Base-by-base conservation (phyloP, 2,113 vertebrate genomes). In the Aphyosemion australe region DNA sequence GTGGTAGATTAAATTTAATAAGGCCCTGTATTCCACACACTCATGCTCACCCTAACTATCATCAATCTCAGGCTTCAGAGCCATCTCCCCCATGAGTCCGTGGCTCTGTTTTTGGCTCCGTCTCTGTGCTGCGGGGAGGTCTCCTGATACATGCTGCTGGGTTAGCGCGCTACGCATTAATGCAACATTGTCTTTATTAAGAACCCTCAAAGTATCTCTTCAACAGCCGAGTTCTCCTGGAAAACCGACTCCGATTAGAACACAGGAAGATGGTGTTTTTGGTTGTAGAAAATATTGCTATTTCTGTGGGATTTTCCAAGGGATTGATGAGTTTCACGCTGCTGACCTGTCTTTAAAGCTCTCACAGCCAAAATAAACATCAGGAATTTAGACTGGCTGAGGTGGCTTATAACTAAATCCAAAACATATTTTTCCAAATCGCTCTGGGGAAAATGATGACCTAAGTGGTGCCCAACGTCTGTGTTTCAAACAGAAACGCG, bases 21-120 rank as follows among this genome's bases (percentile, higher is more conserved):
- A 52, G 34, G 57, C 56, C 12, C 19, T 26, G 26, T 58, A 69
- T 47, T 68, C 13, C 9, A 21, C 60, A 54, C 71, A 64, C 65
- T 37, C 68, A 58, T 32, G 16, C 55, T n/a, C 72, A 61, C 72
- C 70, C 52, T 46, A 62, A 74, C 80, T 75, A 91, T 93, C 90
- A 93, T 93, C 90, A 92, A 92, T 93, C 92, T 92, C 87, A 77
- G 67, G 76, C 85, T 89, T 91, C 90, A 88, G 78, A 80, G 72
- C 61, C 32, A 55, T 46, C 84, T 70, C 87, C 89, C 92, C 86
- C 92, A 76, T 21, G 92, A 88, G 89, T 85, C 84, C 80, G 7
- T 18, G 78, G 76, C 87, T 90, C 89, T 88, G 87, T 87, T 91
- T 92, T 89, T 91, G 85, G 89, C 84, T 92, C 86, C 52, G 76